Conservation (phyloP, 2,888 invertebrate species). For the Eudasyphora cyanicolor region DNA sequence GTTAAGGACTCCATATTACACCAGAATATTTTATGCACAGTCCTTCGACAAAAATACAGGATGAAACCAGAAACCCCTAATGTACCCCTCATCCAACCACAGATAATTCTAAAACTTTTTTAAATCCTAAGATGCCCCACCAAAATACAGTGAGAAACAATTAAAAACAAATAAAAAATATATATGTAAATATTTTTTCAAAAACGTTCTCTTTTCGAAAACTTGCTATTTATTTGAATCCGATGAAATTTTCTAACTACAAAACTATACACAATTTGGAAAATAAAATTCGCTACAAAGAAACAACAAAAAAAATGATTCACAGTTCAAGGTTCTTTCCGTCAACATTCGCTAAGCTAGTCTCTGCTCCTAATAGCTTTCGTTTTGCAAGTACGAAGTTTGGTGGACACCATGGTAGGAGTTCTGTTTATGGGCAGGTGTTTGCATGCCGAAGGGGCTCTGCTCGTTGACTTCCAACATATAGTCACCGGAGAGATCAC, state of each 20-base stretch:
- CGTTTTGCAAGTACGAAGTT: not conserved
- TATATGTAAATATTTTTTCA: conserved; percentile 63
- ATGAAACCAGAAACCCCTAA: too few species aligned
- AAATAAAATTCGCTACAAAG: conserved; percentile 25
- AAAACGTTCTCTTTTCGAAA: conserved; percentile 9
- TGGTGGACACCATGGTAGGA: conserved; percentile 37
- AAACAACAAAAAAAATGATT: not conserved
- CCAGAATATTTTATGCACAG: too few species aligned
- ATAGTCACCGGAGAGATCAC: conserved; percentile 74
- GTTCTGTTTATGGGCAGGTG: conserved; percentile 70
- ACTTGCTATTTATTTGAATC: conserved; percentile 16
- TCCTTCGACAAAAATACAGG: too few species aligned
- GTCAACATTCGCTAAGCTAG: not conserved
- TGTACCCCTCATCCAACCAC: too few species aligned
- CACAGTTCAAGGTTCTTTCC: conserved; percentile 4
- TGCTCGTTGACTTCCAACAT: conserved; percentile 75
- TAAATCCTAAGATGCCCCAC: too few species aligned
- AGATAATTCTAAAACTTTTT: too few species aligned
- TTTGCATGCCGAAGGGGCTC: conserved; percentile 75
- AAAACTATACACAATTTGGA: not conserved
- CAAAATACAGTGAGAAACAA: too few species aligned
- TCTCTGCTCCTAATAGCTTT: not conserved
- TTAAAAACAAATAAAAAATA: too few species aligned
- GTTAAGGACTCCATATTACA: too few species aligned
- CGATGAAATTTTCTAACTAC: not conserved